These are phyloP conservation scores for Siniperca chuatsi DNA, from an alignment of 2,113 vertebrate genomes.

Conservation along the genomic window DNA sequence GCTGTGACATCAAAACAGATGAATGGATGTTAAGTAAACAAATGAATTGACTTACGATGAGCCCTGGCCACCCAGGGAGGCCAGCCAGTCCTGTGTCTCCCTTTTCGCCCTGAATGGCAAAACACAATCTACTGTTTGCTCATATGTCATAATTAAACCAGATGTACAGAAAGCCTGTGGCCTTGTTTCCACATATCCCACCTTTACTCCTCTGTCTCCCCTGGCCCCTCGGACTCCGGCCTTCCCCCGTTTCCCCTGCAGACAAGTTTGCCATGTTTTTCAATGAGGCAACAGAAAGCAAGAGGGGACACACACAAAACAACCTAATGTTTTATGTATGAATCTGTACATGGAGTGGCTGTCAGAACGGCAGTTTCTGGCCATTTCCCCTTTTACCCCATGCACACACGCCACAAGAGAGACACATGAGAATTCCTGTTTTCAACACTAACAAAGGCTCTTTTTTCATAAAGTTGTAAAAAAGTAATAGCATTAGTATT, in stretches of 20 bases:
- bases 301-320: background rate
- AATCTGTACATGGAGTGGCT: background rate
- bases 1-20: background rate
- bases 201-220: slow-evolving; percentile 87
- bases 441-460: background rate
- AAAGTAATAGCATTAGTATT: background rate
- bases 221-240: slow-evolving; percentile 82
- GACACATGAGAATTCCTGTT: background rate
- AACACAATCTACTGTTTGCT: slow-evolving; percentile 23
- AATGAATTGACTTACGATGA: slow-evolving; percentile 82
- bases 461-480: background rate
- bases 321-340: slow-evolving; percentile 51
- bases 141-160: background rate
- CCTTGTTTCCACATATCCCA: slow-evolving; percentile 65
- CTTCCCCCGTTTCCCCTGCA: slow-evolving; percentile 89
- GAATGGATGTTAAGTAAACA: background rate
- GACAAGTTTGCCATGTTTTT: slow-evolving; percentile 40
- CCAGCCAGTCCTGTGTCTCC: slow-evolving; percentile 83
- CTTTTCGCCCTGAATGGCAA: slow-evolving; percentile 79
- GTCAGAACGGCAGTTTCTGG: background rate
- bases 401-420: background rate
- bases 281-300: slow-evolving; percentile 31
- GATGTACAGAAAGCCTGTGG: background rate
- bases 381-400: background rate
- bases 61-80: slow-evolving; percentile 84